These are phyloP conservation scores for Cerastis leucographa DNA, from an alignment of 2,888 invertebrate species.

Conservation along the genomic window DNA sequence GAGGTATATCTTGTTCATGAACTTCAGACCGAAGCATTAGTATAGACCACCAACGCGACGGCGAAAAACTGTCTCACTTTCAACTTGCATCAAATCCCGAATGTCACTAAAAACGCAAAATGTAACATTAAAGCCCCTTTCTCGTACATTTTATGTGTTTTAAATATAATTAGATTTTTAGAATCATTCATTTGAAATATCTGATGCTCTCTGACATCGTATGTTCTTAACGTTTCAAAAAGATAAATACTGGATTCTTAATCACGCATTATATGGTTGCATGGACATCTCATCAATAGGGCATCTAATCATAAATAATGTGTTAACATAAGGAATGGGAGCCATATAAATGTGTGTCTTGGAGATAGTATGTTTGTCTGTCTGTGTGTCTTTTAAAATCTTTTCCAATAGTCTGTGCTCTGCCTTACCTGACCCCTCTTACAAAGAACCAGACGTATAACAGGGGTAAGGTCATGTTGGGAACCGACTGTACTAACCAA, in stretches of 20 bases:
- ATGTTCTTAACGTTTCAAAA: neutral
- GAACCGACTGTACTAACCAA: slow-evolving; percentile 13
- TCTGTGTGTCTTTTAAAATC: slow-evolving; percentile 4
- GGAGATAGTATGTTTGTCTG: slow-evolving; percentile 21
- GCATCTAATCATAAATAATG: slow-evolving; percentile 9
- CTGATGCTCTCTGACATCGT: neutral
- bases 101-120: neutral
- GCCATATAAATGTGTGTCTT: slow-evolving; percentile 22
- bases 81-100: neutral
- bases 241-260: neutral
- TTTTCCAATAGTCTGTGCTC: neutral
- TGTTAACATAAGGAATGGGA: neutral
- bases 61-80: neutral
- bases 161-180: neutral
- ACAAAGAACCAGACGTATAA: neutral
- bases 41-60: too few relatives aligned
- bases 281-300: slow-evolving; percentile 26
- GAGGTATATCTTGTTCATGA: neutral
- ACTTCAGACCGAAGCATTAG: neutral
- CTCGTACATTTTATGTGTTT: neutral
- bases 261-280: slow-evolving; percentile 10
- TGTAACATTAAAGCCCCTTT: neutral
- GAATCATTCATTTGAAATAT: neutral
- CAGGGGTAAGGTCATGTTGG: neutral
- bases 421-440: neutral